Base-by-base conservation (phyloP, 92 coral and sea anemone species). In the Porites cylindrica region DNA sequence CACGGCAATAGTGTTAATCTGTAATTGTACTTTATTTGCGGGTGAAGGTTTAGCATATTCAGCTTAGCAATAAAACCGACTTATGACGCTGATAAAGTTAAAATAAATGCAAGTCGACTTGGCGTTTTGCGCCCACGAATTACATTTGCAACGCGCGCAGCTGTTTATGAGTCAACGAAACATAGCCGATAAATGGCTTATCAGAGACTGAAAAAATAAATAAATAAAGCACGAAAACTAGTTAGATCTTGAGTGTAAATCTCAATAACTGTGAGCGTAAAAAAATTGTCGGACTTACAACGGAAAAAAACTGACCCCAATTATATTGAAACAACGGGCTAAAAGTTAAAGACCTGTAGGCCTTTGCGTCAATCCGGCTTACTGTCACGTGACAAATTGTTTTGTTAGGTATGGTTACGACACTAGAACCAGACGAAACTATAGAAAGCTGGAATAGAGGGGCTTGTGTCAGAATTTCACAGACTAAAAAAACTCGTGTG, bases 101-200 rank as follows among this genome's bases (percentile, higher is more conserved):
- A 67, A 54, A 69, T 81, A 69, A 81, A 81, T 81, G 69, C 77
- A 69, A 81, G 85, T 67, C 54, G 76, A 52, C 64, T 81, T 26
- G 61, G 13, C 53, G 66, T 67, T 72, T 67, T 26, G 75, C 85
- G 85, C 85, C 85, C 85, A 81, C 85, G 85, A 53, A 32, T 81
- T 59, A 18, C 7, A 58, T 12, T 14, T 66, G 21, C 53, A 68
- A 60, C 32, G 66, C 76, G 24, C 67, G 66, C 85, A 81, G 68
- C 85, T 81, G 85, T 38, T 54, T 11, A 2, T 66, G 19, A 72
- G 29, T 52, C 54, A 63, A 14, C 21, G 63, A 52, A 51, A 51
- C 47, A 10, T 56, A 56, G 11, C 61, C 5, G 3, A 54, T 54
- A 38, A 38, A 38, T 38, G 47, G 47, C 47, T 38, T 38, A 38